These are phyloP conservation scores for Drosophila varians DNA, from an alignment of 1,140 invertebrate species.

Conservation along the genomic window DNA sequence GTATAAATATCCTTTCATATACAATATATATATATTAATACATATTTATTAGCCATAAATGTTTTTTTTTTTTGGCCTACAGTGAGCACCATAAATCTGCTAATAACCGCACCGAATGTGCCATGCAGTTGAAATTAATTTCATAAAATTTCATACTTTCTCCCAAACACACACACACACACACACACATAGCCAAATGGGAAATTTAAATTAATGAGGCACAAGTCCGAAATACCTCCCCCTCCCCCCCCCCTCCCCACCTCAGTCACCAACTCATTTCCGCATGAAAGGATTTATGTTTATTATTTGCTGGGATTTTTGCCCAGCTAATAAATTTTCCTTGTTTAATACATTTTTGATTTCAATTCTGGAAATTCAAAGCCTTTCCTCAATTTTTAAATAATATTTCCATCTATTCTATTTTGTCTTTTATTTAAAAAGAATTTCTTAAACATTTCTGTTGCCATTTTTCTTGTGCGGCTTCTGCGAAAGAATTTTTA, in stretches of 20 bases:
- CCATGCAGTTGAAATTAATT: constrained; percentile 45
- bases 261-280: constrained; percentile 1
- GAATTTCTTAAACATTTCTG: too few species aligned
- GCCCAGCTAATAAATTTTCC: background rate
- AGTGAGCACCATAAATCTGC: constrained; percentile 31
- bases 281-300: constrained; percentile 5
- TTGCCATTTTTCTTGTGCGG: too few species aligned
- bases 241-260: background rate
- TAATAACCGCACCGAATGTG: constrained; percentile 44
- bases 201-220: constrained; percentile 46
- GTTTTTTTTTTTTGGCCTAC: constrained; percentile 22
- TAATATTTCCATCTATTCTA: too few species aligned
- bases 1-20: constrained; percentile 7
- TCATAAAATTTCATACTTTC: constrained; percentile 30
- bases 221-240: constrained; percentile 9
- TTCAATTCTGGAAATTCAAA: background rate
- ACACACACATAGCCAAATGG: background rate
- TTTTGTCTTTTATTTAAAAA: too few species aligned
- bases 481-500: constrained; percentile 35
- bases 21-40: constrained; percentile 8
- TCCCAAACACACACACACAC: constrained; percentile 7
- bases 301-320: background rate
- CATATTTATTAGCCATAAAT: constrained; percentile 48
- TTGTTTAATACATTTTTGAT: background rate
- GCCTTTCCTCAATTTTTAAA: too few species aligned